These are phyloP conservation scores for Chlamydotis undulata DNA, from an alignment of 2,113 vertebrate genomes.

Conservation along the genomic window DNA sequence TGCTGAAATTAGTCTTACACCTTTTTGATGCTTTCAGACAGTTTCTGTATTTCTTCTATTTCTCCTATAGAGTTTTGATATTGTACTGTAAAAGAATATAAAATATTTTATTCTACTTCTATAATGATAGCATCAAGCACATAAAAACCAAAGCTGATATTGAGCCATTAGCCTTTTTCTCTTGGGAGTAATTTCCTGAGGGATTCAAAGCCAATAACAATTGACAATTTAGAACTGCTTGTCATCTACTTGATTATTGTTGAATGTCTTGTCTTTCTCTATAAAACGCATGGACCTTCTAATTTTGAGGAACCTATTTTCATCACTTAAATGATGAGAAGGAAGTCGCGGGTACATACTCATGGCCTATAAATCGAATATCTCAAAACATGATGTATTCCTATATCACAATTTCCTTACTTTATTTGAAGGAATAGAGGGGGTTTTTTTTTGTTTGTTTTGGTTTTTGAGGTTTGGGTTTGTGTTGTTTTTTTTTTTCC, in stretches of 20 bases:
- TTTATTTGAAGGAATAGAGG: neutral
- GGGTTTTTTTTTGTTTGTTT: neutral
- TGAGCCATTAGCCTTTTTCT: neutral
- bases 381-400: neutral
- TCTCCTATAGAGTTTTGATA: neutral
- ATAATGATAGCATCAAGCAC: neutral
- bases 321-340: neutral
- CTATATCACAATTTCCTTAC: neutral
- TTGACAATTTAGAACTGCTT: neutral
- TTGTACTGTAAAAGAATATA: neutral
- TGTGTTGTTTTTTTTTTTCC: neutral
- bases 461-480: neutral
- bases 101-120: neutral
- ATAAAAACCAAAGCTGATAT: neutral
- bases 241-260: neutral
- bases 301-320: neutral
- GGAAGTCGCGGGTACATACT: neutral
- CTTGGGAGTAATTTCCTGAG: neutral
- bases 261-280: neutral
- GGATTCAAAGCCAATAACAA: neutral
- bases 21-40: neutral
- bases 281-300: neutral
- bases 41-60: neutral
- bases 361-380: neutral
- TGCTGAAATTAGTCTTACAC: neutral